Evolutionary conservation across 2,113 vertebrate genomes (phyloP).

Genomic region (Rana temporaria): DNA sequence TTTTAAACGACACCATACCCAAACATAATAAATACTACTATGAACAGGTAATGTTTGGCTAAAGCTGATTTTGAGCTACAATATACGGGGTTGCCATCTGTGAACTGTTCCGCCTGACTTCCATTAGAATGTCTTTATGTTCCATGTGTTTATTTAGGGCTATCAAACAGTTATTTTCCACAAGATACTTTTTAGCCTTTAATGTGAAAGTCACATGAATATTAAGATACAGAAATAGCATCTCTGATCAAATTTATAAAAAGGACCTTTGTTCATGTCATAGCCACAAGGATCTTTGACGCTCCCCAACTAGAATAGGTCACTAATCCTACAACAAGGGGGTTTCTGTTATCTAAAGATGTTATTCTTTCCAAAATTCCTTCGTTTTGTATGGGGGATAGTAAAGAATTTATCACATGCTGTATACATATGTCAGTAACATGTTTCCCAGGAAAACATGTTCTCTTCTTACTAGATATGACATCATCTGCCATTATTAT

Average conservation of each 20-base stretch:
- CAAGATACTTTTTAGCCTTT: slow-evolving; percentile 43
- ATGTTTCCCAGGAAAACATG: not conserved
- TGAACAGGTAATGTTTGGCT: too few species aligned
- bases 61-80: not conserved
- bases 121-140: slow-evolving; percentile 17
- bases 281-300: slow-evolving; percentile 45
- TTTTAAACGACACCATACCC: too few species aligned
- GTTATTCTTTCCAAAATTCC: not conserved
- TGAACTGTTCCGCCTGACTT: slow-evolving; percentile 2
- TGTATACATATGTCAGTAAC: not conserved
- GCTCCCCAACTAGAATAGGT: slow-evolving; percentile 30
- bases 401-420: slow-evolving; percentile 22
- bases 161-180: slow-evolving; percentile 40
- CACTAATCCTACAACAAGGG: slow-evolving; percentile 34
- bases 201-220: slow-evolving; percentile 53
- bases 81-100: not conserved
- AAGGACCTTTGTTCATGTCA: slow-evolving; percentile 23
- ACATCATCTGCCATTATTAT: too few species aligned
- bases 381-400: not conserved
- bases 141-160: slow-evolving; percentile 23
- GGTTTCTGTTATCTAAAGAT: slow-evolving; percentile 33
- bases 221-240: slow-evolving; percentile 42
- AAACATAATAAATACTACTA: too few species aligned
- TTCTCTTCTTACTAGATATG: not conserved
- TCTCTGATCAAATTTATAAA: slow-evolving; percentile 19